phyloP scores from a whole-genome alignment of 2,888 invertebrate genomes.

The Ochlodes sylvanus region DNA sequence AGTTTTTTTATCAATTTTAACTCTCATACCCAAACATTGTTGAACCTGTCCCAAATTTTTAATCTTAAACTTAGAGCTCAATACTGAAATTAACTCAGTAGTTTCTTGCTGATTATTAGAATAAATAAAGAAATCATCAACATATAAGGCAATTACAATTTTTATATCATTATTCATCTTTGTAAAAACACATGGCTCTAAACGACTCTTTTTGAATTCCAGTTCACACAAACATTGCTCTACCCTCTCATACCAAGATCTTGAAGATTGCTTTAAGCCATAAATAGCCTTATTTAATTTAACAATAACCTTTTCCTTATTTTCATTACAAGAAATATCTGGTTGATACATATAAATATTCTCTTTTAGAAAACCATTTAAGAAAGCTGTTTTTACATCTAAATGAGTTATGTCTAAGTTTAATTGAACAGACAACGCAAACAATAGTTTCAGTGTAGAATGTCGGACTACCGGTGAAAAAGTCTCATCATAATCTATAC shows the following conservation, averaged over 20 bases:
- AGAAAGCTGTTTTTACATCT: slow-evolving; percentile 41
- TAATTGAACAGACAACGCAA: slow-evolving; percentile 39
- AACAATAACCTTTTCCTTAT: not conserved
- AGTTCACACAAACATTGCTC: slow-evolving; percentile 37
- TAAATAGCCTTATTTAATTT: slow-evolving; percentile 23
- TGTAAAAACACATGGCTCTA: slow-evolving; percentile 39
- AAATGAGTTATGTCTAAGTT: slow-evolving; percentile 38
- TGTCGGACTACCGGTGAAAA: slow-evolving; percentile 43
- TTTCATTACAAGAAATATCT: slow-evolving; percentile 21
- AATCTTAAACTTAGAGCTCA: no score
- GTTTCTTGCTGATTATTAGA: no score
- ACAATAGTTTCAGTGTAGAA: slow-evolving; percentile 40
- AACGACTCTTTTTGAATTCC: slow-evolving; percentile 39
- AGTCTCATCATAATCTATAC: slow-evolving; percentile 40
- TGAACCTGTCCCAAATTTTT: no score
- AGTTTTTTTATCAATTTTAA: no score
- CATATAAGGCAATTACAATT: slow-evolving; percentile 38
- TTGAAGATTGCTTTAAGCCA: slow-evolving; percentile 17
- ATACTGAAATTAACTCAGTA: no score
- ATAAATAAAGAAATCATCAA: slow-evolving; percentile 39
- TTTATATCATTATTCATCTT: slow-evolving; percentile 36
- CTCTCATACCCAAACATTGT: no score
- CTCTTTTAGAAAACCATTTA: slow-evolving; percentile 40
- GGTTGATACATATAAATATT: slow-evolving; percentile 39
- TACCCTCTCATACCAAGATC: slow-evolving; percentile 22